A percentile compares a stretch with the other conserved stretches of the same genome.
These are phyloP conservation scores for Atherinosoma microstoma DNA, from an alignment of 2,797 vertebrate genomes.

Conservation along the genomic window DNA sequence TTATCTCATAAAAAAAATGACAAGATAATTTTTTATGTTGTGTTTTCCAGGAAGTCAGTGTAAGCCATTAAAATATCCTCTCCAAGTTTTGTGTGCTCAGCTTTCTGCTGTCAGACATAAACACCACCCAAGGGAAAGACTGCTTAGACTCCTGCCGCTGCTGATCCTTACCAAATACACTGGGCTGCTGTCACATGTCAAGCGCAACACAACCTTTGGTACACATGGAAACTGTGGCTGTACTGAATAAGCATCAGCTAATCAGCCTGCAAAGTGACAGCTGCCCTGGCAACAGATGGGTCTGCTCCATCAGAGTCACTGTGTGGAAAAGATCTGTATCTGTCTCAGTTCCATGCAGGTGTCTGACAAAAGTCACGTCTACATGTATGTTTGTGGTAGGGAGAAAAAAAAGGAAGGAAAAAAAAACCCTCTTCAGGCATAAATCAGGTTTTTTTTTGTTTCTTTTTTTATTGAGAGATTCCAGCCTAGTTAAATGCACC, in stretches of 20 bases:
- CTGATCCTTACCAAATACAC: slow-evolving; percentile 61
- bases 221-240: slow-evolving; percentile 15
- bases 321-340: slow-evolving; percentile 67
- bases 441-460: neutral
- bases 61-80: neutral
- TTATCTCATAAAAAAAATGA: no score
- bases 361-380: slow-evolving; percentile 25
- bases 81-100: neutral
- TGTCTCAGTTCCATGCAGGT: slow-evolving; percentile 27
- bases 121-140: slow-evolving; percentile 28
- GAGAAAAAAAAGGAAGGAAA: neutral
- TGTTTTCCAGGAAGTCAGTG: neutral
- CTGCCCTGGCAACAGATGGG: slow-evolving; percentile 51
- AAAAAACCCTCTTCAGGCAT: neutral
- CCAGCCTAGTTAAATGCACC: neutral
- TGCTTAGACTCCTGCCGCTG: slow-evolving; percentile 57
- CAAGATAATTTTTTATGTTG: neutral
- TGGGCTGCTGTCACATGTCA: slow-evolving; percentile 43
- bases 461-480: slow-evolving; percentile 36
- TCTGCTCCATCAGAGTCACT: slow-evolving; percentile 54
- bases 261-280: slow-evolving; percentile 46
- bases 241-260: slow-evolving; percentile 28
- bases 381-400: neutral
- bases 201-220: slow-evolving; percentile 9
- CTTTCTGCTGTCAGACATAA: slow-evolving; percentile 58